Conservation (phyloP, 2,113 vertebrate species). For the Hepsetus odoe region DNA sequence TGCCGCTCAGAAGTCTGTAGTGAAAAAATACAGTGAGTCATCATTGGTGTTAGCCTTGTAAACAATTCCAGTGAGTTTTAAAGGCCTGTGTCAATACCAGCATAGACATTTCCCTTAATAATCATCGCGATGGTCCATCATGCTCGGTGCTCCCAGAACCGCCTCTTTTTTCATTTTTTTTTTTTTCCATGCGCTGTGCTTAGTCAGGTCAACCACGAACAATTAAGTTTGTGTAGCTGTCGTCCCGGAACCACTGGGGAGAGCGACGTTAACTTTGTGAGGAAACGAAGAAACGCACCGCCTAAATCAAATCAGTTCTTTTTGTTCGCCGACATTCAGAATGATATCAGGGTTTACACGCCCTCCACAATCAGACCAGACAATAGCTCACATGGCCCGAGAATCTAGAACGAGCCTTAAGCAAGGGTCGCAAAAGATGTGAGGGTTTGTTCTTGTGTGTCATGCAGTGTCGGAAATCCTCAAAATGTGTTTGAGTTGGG, state of each 20-base stretch:
- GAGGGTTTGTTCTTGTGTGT: too few relatives aligned
- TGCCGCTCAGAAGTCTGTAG: not conserved
- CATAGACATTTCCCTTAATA: not conserved
- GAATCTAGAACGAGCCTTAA: too few relatives aligned
- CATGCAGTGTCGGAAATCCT: too few relatives aligned
- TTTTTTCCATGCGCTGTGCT: not conserved
- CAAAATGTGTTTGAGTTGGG: too few relatives aligned
- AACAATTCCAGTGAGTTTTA: slow-evolving; percentile 25
- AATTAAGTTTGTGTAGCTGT: not conserved
- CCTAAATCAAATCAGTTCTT: not conserved
- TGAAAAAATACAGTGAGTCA: not conserved
- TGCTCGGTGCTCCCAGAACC: not conserved
- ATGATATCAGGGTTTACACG: not conserved
- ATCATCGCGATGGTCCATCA: not conserved
- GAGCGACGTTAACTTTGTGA: not conserved
- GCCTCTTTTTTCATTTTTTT: not conserved
- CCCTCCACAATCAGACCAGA: not conserved
- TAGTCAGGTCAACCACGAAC: not conserved
- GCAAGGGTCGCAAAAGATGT: not conserved
- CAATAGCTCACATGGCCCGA: not conserved
- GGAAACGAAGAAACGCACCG: not conserved
- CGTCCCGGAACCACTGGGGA: not conserved
- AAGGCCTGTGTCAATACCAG: not conserved
- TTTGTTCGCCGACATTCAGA: not conserved
- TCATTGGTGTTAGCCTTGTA: not conserved